Percentiles rank a stretch among this genome's conserved stretches.
These are phyloP conservation scores for Sympetrum striolatum DNA, from an alignment of 2,888 invertebrate species.

Conservation along the genomic window DNA sequence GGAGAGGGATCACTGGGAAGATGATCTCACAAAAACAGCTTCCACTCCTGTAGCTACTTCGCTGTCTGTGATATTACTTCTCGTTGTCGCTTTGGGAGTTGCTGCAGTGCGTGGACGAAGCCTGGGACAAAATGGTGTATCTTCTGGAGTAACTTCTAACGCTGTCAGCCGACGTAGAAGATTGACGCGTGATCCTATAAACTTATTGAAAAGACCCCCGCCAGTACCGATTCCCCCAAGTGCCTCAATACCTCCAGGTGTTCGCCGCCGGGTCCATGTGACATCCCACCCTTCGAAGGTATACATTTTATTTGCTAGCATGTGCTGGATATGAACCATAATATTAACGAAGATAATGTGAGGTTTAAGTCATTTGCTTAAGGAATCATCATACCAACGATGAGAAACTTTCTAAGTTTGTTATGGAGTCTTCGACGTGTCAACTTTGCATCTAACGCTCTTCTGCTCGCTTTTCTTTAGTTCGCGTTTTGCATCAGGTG, in stretches of 20 bases:
- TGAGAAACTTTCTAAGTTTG: neutral
- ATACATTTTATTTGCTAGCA: neutral
- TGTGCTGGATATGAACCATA: neutral
- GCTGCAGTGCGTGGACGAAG: constrained; percentile 1
- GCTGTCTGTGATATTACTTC: neutral
- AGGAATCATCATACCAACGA: neutral
- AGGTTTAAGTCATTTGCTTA: neutral
- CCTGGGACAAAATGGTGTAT: neutral
- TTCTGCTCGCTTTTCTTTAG: neutral
- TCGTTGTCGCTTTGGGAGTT: constrained; percentile 3
- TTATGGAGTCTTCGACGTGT: neutral
- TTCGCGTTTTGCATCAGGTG: constrained; percentile 3
- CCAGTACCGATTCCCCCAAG: constrained; percentile 2
- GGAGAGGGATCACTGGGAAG: constrained; percentile 13
- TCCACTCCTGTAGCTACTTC: constrained; percentile 1
- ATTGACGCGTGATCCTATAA: constrained; percentile 46
- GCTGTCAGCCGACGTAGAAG: constrained; percentile 48
- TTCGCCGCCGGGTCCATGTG: constrained; percentile 24
- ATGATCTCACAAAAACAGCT: constrained; percentile 7
- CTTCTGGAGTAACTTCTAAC: constrained; percentile 27
- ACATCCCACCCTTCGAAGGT: constrained; percentile 3
- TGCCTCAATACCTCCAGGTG: neutral
- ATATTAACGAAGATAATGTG: neutral
- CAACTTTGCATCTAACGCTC: neutral
- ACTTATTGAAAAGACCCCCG: constrained; percentile 3